Evolutionary conservation across 2,113 vertebrate species (phyloP).

Genomic region (Pheucticus melanocephalus): DNA sequence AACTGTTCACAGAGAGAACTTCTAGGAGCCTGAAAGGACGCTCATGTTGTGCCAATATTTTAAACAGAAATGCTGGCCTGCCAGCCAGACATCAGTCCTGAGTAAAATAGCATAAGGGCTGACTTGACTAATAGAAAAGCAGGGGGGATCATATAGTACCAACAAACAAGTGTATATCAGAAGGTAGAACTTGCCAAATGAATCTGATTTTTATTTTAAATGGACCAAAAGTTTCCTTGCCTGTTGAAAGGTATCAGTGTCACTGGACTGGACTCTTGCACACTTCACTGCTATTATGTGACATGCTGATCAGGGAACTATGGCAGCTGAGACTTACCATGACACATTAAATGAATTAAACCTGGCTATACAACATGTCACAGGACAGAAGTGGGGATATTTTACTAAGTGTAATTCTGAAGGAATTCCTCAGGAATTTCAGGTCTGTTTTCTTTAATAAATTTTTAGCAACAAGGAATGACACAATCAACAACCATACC

Average conservation of each 20-base stretch:
- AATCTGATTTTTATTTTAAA: not conserved
- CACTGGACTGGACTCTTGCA: not conserved
- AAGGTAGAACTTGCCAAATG: not conserved
- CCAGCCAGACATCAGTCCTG: not conserved
- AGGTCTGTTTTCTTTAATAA: not conserved
- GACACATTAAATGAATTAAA: not conserved
- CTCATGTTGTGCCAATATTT: not conserved
- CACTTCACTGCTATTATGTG: not conserved
- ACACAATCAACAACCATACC: not conserved
- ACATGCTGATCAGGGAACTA: not conserved
- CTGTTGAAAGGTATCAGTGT: not conserved
- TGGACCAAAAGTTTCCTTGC: not conserved
- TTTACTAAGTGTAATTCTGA: not conserved
- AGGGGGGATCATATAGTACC: not conserved
- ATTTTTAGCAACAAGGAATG: not conserved
- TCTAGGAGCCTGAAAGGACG: not conserved
- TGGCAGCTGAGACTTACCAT: not conserved
- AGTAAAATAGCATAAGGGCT: not conserved
- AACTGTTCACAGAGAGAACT: not conserved
- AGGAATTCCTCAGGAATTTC: not conserved
- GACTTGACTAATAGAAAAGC: not conserved
- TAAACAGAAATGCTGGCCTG: not conserved
- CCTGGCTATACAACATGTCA: not conserved
- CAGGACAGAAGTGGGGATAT: not conserved
- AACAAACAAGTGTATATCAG: not conserved